Evolutionary conservation across 1,140 invertebrate genomes (phyloP), one percentile per base, ranked within the genome.

Genomic region (Sitophilus oryzae): DNA sequence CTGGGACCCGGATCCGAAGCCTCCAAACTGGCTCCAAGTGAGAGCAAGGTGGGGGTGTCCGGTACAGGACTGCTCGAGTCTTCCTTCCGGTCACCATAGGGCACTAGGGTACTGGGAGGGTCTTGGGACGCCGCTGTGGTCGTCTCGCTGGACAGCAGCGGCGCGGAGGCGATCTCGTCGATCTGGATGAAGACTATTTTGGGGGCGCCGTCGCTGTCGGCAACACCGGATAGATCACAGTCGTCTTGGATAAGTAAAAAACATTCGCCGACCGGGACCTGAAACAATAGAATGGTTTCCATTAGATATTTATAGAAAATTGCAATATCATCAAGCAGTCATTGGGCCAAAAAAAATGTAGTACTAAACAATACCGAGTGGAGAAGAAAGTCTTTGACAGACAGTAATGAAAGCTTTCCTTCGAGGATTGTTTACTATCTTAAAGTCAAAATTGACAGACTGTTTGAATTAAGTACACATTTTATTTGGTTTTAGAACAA

Each of bases 171-270:
- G 45, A 52, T 52, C 42, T 60, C 66, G 57, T 72, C 70, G 38
- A 72, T 70, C 55, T 66, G 67, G 56, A 72, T 68, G 56, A 71
- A 68, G 48, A 72, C 67, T 43, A 72, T 68, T 52, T 65, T 65
- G 37, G 55, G 56, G 43, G 50, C 54, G 21, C 56, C 45, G 54
- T 56, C 61, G 49, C 64, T 64, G 51, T 59, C 60, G 38, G 59
- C 64, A 49, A 63, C 59, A 56, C 56, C 61, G 35, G 55, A 38
- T 52, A 69, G 57, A 70, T 72, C 71, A 71, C 66, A 72, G 71
- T 73, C 70, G 59, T 71, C 66, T 61, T 66, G 68, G 59, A 71
- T 69, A 49, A 72, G 63, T 60, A 72, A 64, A 61, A 72, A 65
- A 66, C 69, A 69, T 55, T 72, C 70, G 63, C 67, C 66, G 62